A percentile compares a stretch with the other conserved stretches of the same genome.
phyloP scores from a whole-genome alignment of 2,888 invertebrate species.

The Anorthoa munda region DNA sequence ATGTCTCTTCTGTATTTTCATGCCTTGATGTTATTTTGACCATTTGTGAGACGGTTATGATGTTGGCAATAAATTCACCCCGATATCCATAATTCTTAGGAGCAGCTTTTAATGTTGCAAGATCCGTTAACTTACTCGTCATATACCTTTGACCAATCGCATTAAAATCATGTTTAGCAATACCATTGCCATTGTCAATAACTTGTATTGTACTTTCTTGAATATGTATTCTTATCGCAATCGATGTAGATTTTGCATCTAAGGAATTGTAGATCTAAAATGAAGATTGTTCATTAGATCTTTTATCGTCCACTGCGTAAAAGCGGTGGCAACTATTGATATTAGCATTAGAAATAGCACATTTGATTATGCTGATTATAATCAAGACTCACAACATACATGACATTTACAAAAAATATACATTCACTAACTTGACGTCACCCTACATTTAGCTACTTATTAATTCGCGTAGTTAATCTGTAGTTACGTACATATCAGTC shows the following conservation, averaged over 20 bases:
- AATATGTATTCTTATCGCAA: constrained; percentile 93
- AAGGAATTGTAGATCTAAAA: constrained; percentile 93
- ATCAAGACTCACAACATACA: neutral
- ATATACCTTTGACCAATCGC: constrained; percentile 91
- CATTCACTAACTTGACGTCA: too few species aligned
- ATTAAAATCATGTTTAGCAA: constrained; percentile 90
- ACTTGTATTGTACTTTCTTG: constrained; percentile 92
- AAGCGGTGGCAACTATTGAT: constrained; percentile 21
- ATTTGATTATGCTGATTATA: constrained; percentile 13
- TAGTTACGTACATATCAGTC: too few species aligned
- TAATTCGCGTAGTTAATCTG: too few species aligned
- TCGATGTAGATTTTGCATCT: constrained; percentile 93
- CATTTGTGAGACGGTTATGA: constrained; percentile 89
- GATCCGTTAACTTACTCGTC: constrained; percentile 92
- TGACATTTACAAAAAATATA: too few species aligned
- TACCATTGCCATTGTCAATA: constrained; percentile 94
- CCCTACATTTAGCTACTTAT: too few species aligned
- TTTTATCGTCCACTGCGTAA: constrained; percentile 27
- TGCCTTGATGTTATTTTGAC: constrained; percentile 92
- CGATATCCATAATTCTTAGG: constrained; percentile 92
- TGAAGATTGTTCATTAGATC: constrained; percentile 25
- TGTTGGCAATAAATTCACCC: constrained; percentile 93
- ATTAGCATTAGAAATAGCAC: constrained; percentile 19
- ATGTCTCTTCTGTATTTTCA: constrained; percentile 87
- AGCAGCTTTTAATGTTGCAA: constrained; percentile 88